Conservation (phyloP, 1,140 invertebrate species). For the Aphaenogaster rudis region DNA sequence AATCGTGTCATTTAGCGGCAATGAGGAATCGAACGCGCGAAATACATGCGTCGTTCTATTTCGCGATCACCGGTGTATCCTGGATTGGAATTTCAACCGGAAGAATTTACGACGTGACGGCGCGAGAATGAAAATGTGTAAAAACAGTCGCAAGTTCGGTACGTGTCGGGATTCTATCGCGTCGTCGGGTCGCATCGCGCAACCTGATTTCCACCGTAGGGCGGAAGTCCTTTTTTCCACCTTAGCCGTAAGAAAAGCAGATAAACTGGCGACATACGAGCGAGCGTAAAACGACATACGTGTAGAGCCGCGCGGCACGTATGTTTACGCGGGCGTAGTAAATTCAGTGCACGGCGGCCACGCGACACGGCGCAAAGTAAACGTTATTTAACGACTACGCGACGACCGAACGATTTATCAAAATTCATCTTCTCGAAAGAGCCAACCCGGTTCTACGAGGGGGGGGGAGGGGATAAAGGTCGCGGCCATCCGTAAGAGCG, state of each 20-base stretch:
- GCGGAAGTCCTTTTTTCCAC: constrained; percentile 19
- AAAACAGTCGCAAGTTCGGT: constrained; percentile 47
- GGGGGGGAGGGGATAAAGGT: constrained; percentile 66
- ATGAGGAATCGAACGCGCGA: background rate
- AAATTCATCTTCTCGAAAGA: constrained; percentile 78
- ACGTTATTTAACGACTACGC: constrained; percentile 70
- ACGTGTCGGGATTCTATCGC: constrained; percentile 47
- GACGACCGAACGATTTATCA: constrained; percentile 77
- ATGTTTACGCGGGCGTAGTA: constrained; percentile 57
- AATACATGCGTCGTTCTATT: background rate
- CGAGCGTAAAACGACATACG: constrained; percentile 39
- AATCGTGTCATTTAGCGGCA: background rate
- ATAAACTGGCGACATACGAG: constrained; percentile 50
- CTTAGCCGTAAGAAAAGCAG: constrained; percentile 58
- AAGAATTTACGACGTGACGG: constrained; percentile 44
- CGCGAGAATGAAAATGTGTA: constrained; percentile 56
- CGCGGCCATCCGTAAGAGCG: constrained; percentile 71
- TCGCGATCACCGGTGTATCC: background rate
- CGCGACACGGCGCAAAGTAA: constrained; percentile 61
- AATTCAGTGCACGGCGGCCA: constrained; percentile 37
- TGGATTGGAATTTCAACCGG: constrained; percentile 13
- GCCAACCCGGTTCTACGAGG: constrained; percentile 67
- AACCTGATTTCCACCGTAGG: constrained; percentile 35
- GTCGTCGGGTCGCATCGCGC: constrained; percentile 34
- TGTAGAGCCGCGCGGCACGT: constrained; percentile 16